A percentile compares a stretch with the other conserved stretches of the same genome.
phyloP scores from a whole-genome alignment of 2,888 invertebrate genomes.

The Dryobota labecula region DNA sequence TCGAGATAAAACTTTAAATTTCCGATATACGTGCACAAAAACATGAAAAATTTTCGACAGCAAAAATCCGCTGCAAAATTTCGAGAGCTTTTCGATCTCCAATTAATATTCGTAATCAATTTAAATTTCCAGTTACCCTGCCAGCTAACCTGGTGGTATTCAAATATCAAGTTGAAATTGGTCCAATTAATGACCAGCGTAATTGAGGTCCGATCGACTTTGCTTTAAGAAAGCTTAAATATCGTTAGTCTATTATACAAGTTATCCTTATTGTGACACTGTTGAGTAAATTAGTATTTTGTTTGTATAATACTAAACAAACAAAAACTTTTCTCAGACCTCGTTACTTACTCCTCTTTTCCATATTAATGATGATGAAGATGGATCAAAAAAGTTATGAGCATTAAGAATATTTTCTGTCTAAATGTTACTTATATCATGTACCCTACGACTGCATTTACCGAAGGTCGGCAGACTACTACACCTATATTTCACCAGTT shows the following conservation, averaged over 20 bases:
- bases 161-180: constrained; percentile 51
- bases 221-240: not conserved
- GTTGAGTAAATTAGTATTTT: not conserved
- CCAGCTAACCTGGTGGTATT: constrained; percentile 25
- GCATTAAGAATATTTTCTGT: not conserved
- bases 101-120: constrained; percentile 56
- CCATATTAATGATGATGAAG: constrained; percentile 8
- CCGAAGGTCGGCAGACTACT: not conserved
- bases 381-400: constrained; percentile 4
- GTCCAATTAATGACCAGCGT: constrained; percentile 47
- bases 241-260: not conserved
- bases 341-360: constrained; percentile 2
- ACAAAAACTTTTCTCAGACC: not conserved
- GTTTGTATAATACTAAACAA: constrained; percentile 4
- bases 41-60: not conserved
- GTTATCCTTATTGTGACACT: not conserved
- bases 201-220: constrained; percentile 52
- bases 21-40: constrained; percentile 10
- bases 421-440: not conserved
- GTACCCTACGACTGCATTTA: not conserved
- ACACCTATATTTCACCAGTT: not conserved
- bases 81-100: constrained; percentile 27
- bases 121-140: constrained; percentile 47
- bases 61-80: constrained; percentile 40
- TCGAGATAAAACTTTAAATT: constrained; percentile 18